These are phyloP conservation scores for Hozukius guyotensis DNA, from an alignment of 2,797 vertebrate species.

Conservation along the genomic window DNA sequence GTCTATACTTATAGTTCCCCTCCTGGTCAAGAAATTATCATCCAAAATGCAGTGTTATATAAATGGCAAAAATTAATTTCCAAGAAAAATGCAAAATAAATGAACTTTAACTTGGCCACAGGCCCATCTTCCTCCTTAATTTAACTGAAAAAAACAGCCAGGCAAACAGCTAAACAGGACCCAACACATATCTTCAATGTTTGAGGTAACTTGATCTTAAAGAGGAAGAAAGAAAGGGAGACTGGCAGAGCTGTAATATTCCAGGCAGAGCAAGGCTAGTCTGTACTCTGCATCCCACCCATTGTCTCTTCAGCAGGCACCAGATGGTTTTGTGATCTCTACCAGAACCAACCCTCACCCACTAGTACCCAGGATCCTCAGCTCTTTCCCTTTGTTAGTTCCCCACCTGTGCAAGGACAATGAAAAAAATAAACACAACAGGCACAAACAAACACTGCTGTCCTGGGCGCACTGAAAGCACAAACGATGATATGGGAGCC, in stretches of 20 bases:
- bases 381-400: slow-evolving; percentile 10
- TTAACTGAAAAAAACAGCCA: not conserved
- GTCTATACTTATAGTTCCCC: too few relatives aligned
- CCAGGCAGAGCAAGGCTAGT: not conserved
- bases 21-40: not conserved
- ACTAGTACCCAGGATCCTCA: not conserved
- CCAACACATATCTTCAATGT: not conserved
- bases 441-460: slow-evolving; percentile 46
- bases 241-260: not conserved
- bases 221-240: not conserved
- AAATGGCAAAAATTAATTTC: not conserved
- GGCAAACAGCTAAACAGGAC: not conserved
- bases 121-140: not conserved
- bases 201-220: not conserved
- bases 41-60: not conserved
- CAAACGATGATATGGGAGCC: slow-evolving; percentile 65
- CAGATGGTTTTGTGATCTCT: slow-evolving; percentile 17
- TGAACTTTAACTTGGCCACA: not conserved
- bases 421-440: slow-evolving; percentile 28
- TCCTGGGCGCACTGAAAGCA: slow-evolving; percentile 36
- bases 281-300: not conserved
- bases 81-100: not conserved
- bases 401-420: slow-evolving; percentile 30
- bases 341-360: not conserved
- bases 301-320: not conserved